These are phyloP conservation scores for Amphiprion ocellaris DNA, from an alignment of 2,113 vertebrate genomes.

Conservation along the genomic window DNA sequence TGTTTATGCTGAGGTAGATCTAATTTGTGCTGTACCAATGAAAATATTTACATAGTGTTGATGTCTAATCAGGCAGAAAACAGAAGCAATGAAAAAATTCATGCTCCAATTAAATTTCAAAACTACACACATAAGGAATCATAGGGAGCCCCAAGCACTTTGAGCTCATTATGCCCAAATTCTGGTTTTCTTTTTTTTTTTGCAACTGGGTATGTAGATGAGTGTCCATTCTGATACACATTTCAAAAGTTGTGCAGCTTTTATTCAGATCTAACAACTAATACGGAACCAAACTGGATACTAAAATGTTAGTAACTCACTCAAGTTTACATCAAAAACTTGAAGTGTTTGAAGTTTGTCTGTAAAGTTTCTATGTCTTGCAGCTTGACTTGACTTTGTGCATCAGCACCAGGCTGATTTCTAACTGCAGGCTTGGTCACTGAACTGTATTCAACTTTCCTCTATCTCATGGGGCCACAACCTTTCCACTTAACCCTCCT, in stretches of 20 bases:
- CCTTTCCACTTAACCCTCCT: slow-evolving; percentile 61
- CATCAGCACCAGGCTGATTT: slow-evolving; percentile 27
- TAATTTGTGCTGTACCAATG: background rate
- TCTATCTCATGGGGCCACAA: slow-evolving; percentile 25
- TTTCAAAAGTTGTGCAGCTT: background rate
- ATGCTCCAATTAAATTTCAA: slow-evolving; percentile 2
- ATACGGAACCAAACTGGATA: background rate
- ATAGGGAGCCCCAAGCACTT: background rate
- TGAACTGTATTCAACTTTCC: slow-evolving; percentile 42
- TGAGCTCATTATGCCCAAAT: no score
- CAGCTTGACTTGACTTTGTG: slow-evolving; percentile 17
- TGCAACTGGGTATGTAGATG: background rate
- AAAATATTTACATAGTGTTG: background rate
- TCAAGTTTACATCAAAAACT: background rate
- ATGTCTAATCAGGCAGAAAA: slow-evolving; percentile 12
- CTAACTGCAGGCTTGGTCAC: background rate
- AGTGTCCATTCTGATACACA: background rate
- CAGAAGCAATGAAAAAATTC: slow-evolving; percentile 13
- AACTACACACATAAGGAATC: slow-evolving; percentile 9
- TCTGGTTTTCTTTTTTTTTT: no score
- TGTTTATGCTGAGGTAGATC: background rate
- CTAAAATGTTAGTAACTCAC: background rate
- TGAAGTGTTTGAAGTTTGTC: background rate
- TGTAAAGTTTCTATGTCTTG: slow-evolving; percentile 7
- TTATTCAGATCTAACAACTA: background rate